Conservation (phyloP, 2,888 invertebrate genomes). For the Heliconius hortense region DNA sequence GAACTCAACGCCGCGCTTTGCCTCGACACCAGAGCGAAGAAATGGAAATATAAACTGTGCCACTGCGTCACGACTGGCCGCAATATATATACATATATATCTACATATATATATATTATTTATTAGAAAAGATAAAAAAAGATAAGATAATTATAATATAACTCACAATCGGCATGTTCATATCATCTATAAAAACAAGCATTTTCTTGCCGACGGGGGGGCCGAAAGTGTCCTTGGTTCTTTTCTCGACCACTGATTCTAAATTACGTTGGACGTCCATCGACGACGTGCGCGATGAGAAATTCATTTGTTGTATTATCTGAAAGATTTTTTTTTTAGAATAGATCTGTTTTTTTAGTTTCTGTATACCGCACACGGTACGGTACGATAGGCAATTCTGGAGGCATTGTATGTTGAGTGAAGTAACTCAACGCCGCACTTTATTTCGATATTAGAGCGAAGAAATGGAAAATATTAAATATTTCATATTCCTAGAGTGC, state of each 20-base stretch:
- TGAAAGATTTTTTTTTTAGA: slow-evolving; percentile 54
- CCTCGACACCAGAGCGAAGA: too few relatives aligned
- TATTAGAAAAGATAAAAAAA: not conserved
- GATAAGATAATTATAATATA: not conserved
- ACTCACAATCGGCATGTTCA: slow-evolving; percentile 91
- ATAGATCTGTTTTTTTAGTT: too few relatives aligned
- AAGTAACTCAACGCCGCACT: too few relatives aligned
- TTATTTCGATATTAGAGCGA: too few relatives aligned
- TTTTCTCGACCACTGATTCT: slow-evolving; percentile 93
- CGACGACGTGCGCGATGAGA: slow-evolving; percentile 95
- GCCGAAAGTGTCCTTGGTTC: slow-evolving; percentile 94
- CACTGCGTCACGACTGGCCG: too few relatives aligned
- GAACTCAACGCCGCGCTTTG: too few relatives aligned
- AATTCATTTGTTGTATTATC: slow-evolving; percentile 92
- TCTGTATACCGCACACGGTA: too few relatives aligned
- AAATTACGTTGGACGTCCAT: slow-evolving; percentile 94
- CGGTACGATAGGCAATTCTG: too few relatives aligned
- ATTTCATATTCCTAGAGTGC: too few relatives aligned
- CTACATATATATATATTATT: not conserved
- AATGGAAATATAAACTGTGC: too few relatives aligned
- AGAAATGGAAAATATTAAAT: too few relatives aligned
- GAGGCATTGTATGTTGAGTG: too few relatives aligned
- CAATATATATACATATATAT: not conserved
- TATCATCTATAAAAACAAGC: slow-evolving; percentile 95
- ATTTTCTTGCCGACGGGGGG: slow-evolving; percentile 95